phyloP scores from a whole-genome alignment of 2,888 invertebrate genomes.

The Psylliodes chrysocephalus region DNA sequence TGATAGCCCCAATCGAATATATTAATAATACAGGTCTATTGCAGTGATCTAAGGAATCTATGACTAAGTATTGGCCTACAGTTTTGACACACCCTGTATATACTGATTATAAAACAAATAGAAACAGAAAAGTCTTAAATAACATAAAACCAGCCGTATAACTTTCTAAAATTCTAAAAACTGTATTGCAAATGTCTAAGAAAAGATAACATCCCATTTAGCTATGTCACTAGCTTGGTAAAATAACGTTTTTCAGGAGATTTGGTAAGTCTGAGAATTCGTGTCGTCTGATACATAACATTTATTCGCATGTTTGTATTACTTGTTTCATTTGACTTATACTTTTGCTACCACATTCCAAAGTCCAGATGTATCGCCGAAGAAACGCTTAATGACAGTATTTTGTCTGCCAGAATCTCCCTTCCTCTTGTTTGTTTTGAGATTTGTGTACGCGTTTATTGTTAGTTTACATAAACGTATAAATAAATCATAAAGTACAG shows the following conservation, averaged over 20 bases:
- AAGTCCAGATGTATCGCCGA: conserved; percentile 44
- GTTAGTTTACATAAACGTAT: too few species aligned
- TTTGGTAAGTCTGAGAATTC: conserved; percentile 46
- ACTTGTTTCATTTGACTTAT: conserved; percentile 39
- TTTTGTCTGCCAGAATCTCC: conserved; percentile 43
- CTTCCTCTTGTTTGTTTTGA: conserved; percentile 33
- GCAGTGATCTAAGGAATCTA: too few species aligned
- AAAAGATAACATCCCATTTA: conserved; percentile 1
- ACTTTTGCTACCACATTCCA: conserved; percentile 43
- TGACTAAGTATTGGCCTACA: too few species aligned
- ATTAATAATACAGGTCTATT: too few species aligned
- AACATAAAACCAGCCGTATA: too few species aligned
- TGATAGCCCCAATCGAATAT: too few species aligned
- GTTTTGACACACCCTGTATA: too few species aligned
- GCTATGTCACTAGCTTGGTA: neutral
- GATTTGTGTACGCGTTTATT: neutral
- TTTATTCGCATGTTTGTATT: conserved; percentile 41
- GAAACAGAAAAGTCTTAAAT: too few species aligned
- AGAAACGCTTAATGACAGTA: conserved; percentile 44
- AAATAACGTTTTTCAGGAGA: conserved; percentile 30
- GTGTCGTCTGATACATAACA: conserved; percentile 43
- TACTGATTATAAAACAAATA: too few species aligned
- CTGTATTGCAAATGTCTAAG: neutral
- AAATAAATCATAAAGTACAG: too few species aligned
- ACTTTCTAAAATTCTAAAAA: neutral